Percentiles rank a stretch among this genome's conserved stretches.
phyloP scores from a whole-genome alignment of 2,888 invertebrate species.

The Clivina fossor region DNA sequence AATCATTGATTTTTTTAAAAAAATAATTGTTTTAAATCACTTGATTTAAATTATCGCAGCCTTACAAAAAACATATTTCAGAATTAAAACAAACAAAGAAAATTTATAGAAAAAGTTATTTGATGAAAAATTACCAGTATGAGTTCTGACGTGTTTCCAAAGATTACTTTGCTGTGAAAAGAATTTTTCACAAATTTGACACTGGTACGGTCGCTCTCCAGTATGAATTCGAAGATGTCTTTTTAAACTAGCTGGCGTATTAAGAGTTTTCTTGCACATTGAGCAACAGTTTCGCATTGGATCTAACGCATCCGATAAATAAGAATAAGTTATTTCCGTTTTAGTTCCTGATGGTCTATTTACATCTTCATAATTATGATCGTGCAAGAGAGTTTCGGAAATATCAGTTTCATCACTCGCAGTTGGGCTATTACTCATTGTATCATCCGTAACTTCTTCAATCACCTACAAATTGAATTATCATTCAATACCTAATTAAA shows the following conservation, averaged over 20 bases:
- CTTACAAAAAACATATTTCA: too few relatives aligned
- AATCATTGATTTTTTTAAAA: too few relatives aligned
- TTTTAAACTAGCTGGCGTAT: constrained; percentile 37
- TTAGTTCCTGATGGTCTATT: constrained; percentile 1
- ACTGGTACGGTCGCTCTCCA: constrained; percentile 39
- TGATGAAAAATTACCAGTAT: constrained; percentile 35
- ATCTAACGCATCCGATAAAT: constrained; percentile 12
- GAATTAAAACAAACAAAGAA: too few relatives aligned
- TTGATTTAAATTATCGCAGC: too few relatives aligned
- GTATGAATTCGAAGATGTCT: constrained; percentile 39
- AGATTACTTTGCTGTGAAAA: constrained; percentile 42
- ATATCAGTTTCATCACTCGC: constrained; percentile 17
- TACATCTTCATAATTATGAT: constrained; percentile 27
- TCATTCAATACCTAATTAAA: too few relatives aligned
- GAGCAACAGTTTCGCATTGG: constrained; percentile 21
- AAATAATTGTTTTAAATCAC: too few relatives aligned
- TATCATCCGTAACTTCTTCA: constrained; percentile 19
- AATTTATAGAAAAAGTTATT: too few relatives aligned
- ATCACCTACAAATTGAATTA: too few relatives aligned
- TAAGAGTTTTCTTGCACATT: constrained; percentile 37
- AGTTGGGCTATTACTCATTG: constrained; percentile 8
- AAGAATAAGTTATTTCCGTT: constrained; percentile 5
- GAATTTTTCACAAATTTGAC: constrained; percentile 39
- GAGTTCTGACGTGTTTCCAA: constrained; percentile 40
- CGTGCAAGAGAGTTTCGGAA: constrained; percentile 24